Conservation (phyloP, 1,140 invertebrate genomes). For the Ridgeia piscesae region DNA sequence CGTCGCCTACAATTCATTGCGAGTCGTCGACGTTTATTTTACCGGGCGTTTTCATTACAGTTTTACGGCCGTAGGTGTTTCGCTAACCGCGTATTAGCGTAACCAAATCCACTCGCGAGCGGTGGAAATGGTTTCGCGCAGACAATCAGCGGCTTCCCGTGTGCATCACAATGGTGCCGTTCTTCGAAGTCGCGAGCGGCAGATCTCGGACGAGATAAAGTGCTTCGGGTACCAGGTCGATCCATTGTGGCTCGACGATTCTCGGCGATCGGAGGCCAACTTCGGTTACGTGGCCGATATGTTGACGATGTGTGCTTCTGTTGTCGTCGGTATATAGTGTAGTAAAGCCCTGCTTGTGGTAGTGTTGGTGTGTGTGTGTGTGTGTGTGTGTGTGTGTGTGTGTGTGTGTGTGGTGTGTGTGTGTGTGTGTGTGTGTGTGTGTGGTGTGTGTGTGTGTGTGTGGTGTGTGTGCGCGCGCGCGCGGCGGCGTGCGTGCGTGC, state of each 20-base stretch:
- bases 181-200: not conserved
- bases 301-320: not conserved
- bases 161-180: not conserved
- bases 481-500: not conserved
- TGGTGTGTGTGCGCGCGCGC: not conserved
- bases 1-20: not conserved
- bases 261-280: not conserved
- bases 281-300: not conserved
- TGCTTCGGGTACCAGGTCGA: not conserved
- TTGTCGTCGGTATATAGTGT: not conserved
- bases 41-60: not conserved
- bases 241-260: not conserved
- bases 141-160: not conserved
- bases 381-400: too few relatives aligned
- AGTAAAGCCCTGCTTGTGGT: not conserved
- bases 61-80: not conserved
- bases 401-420: not conserved
- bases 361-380: not conserved
- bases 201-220: not conserved
- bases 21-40: not conserved
- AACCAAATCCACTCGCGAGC: not conserved
- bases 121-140: not conserved
- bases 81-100: not conserved
- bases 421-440: not conserved
- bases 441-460: not conserved